Evolutionary conservation across 1,140 invertebrate genomes (phyloP).

Genomic region (Myzus persicae): DNA sequence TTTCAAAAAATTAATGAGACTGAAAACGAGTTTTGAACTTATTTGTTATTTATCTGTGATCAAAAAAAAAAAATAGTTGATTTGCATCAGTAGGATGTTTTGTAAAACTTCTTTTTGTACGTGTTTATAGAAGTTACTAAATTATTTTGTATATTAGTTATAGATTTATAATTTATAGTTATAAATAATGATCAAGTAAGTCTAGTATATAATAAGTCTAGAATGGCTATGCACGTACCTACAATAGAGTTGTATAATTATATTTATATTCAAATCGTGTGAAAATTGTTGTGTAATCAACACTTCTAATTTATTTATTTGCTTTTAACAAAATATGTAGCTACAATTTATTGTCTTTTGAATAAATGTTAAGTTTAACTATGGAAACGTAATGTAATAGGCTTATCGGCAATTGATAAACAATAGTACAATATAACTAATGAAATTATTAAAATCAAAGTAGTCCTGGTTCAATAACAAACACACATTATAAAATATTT

Average conservation of each 20-base stretch:
- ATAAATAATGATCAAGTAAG: neutral
- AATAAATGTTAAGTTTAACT: neutral
- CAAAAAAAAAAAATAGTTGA: slow-evolving; percentile 8
- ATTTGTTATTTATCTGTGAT: slow-evolving; percentile 56
- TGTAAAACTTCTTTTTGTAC: slow-evolving; percentile 13
- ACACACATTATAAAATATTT: neutral
- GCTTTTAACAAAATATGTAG: neutral
- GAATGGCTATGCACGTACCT: neutral
- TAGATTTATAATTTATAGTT: neutral
- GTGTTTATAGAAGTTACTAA: neutral
- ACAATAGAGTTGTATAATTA: neutral
- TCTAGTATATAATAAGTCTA: no score
- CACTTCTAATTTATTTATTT: neutral
- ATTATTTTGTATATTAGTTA: slow-evolving; percentile 12
- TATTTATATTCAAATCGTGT: neutral
- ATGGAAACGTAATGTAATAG: neutral
- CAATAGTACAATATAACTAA: neutral
- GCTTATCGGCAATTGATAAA: neutral
- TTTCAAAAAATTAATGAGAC: slow-evolving; percentile 57
- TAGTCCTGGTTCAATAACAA: neutral
- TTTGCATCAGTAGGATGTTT: slow-evolving; percentile 28
- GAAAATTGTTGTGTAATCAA: neutral
- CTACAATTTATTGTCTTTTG: neutral
- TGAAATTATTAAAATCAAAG: neutral
- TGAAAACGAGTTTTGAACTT: slow-evolving; percentile 49